Evolutionary conservation across 2,113 vertebrate genomes (phyloP).

Genomic region (Tapirus terrestris): DNA sequence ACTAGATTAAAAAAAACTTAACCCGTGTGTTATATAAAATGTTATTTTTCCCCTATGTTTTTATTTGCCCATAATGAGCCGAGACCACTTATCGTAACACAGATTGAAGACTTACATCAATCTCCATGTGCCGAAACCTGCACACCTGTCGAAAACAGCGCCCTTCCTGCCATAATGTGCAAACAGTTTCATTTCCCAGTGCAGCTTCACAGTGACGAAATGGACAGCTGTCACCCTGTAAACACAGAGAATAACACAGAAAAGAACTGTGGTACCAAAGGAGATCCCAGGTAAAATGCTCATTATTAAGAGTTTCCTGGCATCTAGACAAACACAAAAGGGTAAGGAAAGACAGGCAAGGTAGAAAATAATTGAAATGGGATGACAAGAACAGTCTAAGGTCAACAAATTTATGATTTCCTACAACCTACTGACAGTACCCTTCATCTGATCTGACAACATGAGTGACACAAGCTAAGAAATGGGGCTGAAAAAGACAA

Average conservation of each 20-base stretch:
- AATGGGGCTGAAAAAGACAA: not conserved
- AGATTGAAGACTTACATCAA: slow-evolving; percentile 89
- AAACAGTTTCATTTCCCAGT: slow-evolving; percentile 94
- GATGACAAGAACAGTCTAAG: not conserved
- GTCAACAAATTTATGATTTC: not conserved
- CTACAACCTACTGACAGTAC: not conserved
- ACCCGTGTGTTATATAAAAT: not conserved
- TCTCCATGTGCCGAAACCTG: slow-evolving; percentile 98
- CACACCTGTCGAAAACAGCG: slow-evolving; percentile 94
- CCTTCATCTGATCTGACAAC: slow-evolving; percentile 25
- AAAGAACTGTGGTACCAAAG: not conserved
- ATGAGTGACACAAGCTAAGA: not conserved
- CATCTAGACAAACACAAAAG: not conserved
- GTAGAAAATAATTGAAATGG: not conserved
- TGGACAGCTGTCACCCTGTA: slow-evolving; percentile 94
- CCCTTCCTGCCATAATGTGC: slow-evolving; percentile 95
- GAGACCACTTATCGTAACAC: not conserved
- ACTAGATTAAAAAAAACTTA: not conserved
- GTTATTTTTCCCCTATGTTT: not conserved
- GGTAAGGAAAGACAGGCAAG: not conserved
- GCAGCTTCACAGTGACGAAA: slow-evolving; percentile 98
- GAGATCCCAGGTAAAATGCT: not conserved
- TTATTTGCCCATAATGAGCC: not conserved
- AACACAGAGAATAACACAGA: not conserved
- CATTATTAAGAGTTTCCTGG: not conserved